These are phyloP conservation scores for Columba guinea DNA, from an alignment of 2,797 vertebrate species.

Conservation along the genomic window DNA sequence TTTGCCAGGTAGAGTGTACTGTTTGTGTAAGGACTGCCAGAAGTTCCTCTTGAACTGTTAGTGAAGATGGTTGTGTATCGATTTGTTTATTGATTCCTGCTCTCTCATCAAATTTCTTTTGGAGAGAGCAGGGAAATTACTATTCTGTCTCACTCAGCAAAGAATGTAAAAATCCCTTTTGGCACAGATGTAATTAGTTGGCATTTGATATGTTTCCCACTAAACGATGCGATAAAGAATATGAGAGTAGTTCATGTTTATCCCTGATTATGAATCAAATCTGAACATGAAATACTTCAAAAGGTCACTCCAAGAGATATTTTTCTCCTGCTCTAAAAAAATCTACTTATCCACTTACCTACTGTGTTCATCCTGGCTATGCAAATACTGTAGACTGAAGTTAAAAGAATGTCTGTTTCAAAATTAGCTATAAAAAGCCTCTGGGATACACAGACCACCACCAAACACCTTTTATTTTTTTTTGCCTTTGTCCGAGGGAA, in stretches of 20 bases:
- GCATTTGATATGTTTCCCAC: slow-evolving; percentile 6
- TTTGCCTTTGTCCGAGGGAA: neutral
- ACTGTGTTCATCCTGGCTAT: neutral
- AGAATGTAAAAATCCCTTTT: slow-evolving; percentile 37
- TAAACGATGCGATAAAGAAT: slow-evolving; percentile 52
- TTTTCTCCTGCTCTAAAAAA: neutral
- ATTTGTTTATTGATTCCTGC: slow-evolving; percentile 36
- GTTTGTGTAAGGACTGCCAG: slow-evolving; percentile 6
- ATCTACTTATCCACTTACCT: neutral
- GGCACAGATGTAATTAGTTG: slow-evolving; percentile 38
- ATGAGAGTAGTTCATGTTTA: slow-evolving; percentile 20
- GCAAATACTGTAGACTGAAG: neutral
- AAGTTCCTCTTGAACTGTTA: slow-evolving; percentile 28
- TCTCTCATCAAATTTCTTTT: slow-evolving; percentile 5
- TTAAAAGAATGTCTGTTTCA: neutral
- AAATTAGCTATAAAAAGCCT: neutral
- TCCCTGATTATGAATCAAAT: slow-evolving; percentile 29
- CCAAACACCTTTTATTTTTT: neutral
- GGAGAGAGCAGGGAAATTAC: slow-evolving; percentile 17
- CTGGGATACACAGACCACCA: neutral
- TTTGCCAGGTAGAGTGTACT: neutral
- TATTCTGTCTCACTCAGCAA: slow-evolving; percentile 17
- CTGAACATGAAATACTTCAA: slow-evolving; percentile 43
- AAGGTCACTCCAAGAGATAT: neutral
- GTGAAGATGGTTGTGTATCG: neutral